Percentiles rank a stretch among this genome's conserved stretches.
phyloP scores from a whole-genome alignment of 2,113 vertebrate species.

The Platycercus adscitus region DNA sequence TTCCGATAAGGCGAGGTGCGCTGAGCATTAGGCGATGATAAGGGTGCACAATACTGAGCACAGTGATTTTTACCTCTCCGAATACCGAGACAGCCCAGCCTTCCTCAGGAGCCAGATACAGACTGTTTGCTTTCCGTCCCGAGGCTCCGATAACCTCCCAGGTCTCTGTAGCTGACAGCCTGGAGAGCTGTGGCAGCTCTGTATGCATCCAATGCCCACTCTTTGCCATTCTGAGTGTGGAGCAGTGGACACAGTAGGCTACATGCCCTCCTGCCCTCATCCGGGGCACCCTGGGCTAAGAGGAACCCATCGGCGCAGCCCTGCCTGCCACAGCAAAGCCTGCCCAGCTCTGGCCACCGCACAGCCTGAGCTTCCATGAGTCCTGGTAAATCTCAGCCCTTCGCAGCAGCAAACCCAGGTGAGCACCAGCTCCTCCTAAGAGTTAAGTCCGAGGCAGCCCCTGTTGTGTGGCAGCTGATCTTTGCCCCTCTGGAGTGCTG shows the following conservation, averaged over 20 bases:
- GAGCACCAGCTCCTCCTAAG: neutral
- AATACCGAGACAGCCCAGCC: constrained; percentile 5
- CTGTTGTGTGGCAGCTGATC: neutral
- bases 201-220: fast-evolving
- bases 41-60: neutral
- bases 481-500: constrained; percentile 39
- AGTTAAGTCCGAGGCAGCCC: neutral
- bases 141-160: neutral
- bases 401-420: fast-evolving
- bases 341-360: neutral
- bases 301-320: fast-evolving
- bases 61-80: neutral
- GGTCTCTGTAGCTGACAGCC: neutral
- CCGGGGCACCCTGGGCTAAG: neutral
- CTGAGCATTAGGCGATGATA: neutral
- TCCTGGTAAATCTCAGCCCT: neutral
- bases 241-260: neutral
- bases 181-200: neutral
- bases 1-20: neutral
- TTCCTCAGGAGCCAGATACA: neutral
- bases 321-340: neutral
- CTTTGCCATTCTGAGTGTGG: neutral
- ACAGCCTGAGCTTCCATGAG: fast-evolving
- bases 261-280: neutral
- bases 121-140: neutral